Evolutionary conservation across 2,113 vertebrate genomes (phyloP), one percentile per base, ranked within the genome.

Genomic region (Amblyornis subalaris): DNA sequence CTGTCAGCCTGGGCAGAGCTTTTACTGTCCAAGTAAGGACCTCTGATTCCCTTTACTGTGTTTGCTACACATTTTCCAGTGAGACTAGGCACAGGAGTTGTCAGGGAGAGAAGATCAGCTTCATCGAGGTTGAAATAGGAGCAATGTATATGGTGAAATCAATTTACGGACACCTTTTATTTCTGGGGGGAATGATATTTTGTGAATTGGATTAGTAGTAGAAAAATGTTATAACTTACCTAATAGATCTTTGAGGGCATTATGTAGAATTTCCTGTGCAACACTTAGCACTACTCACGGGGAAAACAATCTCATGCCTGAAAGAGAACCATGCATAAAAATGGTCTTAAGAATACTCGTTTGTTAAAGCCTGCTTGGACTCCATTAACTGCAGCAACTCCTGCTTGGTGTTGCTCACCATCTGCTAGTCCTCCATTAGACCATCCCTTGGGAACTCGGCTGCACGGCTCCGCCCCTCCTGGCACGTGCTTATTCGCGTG

Each of bases 351-450:
- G 35, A 61, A 33, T 31, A 24, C 38, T 75, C 4, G 2, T 89
- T 89, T 85, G 66, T n/a, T 73, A 35, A 69, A 70, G 57, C 29
- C 58, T 69, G 17, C 38, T 83, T 80, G 64, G 67, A 64, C 67
- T 73, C 71, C 45, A 58, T 79, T 79, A 94, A 44, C 36, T 61
- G 21, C 2, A 48, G 36, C 44, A 80, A 23, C 38, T 92, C 77
- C 76, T 70, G 50, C 54, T 61, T 35, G 0, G 0, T 60, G 85
- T 70, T 21, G 28, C 60, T 67, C 80, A 69, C 84, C 93, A 92
- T 62, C 93, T 95, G 93, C 78, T 35, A 22, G 64, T 44, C 82
- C 79, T 74, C 91, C 38, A 64, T 96, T 81, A 92, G 40, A 9
- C 21, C 7, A 1, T 86, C 88, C 62, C 58, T 36, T n/a, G 92